Evolutionary conservation across 2,888 invertebrate species (phyloP), one percentile per base, ranked within the genome.

Genomic region (Oxycera nigricornis): DNA sequence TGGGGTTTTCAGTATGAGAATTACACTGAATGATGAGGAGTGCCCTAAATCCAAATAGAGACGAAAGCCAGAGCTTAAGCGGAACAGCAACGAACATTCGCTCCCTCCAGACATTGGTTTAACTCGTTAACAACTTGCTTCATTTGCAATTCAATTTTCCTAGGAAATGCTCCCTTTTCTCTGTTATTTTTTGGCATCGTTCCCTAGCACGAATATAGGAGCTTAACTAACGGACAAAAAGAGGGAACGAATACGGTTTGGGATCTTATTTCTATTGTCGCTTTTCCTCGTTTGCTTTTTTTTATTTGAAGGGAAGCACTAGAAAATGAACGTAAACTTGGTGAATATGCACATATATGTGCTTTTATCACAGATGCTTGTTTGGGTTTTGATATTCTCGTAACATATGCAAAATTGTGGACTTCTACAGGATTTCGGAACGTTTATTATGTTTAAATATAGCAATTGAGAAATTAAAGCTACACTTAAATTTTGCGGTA

Each of bases 111-210:
- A 74, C 67, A 55, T 74, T 68, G 67, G 74, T 59, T 55, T 70
- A 74, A 70, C 70, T 74, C 74, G 68, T 74, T 74, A 74, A 74
- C 73, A 67, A 74, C 74, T 74, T 55, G 68, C 72, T 74, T 74
- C 74, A 74, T 74, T 74, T 74, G 74, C 74, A 74, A 74, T 74
- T 74, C 74, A 74, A 74, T 74, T 74, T 74, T 46, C n/a, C 73
- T 52, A 22, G 35, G 65, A 41, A 35, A 50, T 73, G 52, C 17
- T 41, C 52, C 39, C 41, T 67, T 62, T 67, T 73, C 52, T 62
- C 24, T 73, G 41, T 55, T 30, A 46, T 74, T 74, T 74, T 68
- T 68, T 74, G 65, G 68, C 67, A 57, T 74, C 68, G 26, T 41
- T 26, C 55, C 24, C 57, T 41, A 46, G 30, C 52, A 57, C 35